Percentiles rank a stretch among this genome's conserved stretches.
phyloP scores from a whole-genome alignment of 2,888 invertebrate genomes.

The Bugulina stolonifera region DNA sequence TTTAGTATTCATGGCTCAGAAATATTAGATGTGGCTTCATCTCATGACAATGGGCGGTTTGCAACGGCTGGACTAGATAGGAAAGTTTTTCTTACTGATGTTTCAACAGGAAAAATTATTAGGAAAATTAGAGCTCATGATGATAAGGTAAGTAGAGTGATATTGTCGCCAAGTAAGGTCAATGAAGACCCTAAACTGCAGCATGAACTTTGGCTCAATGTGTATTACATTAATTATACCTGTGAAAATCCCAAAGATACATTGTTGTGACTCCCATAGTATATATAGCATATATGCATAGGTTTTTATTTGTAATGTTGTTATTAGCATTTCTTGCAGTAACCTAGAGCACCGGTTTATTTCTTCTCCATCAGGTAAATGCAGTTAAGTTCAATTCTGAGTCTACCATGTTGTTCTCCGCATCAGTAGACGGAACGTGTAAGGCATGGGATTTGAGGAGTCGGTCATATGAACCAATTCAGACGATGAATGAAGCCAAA shows the following conservation, averaged over 20 bases:
- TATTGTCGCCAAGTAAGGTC: no score
- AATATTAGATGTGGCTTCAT: slow-evolving; percentile 58
- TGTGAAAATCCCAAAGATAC: background rate
- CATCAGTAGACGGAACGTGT: slow-evolving; percentile 85
- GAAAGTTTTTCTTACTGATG: slow-evolving; percentile 91
- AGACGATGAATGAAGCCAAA: slow-evolving; percentile 82
- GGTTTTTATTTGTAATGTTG: no score
- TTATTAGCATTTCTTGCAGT: no score
- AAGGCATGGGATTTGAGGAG: slow-evolving; percentile 80
- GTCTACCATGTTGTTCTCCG: slow-evolving; percentile 82
- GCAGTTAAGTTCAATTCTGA: slow-evolving; percentile 89
- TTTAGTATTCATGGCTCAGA: slow-evolving; percentile 71
- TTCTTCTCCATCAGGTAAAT: slow-evolving; percentile 61
- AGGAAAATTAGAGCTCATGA: slow-evolving; percentile 82
- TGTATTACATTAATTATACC: background rate
- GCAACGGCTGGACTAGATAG: slow-evolving; percentile 86
- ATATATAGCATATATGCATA: no score
- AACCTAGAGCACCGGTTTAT: background rate
- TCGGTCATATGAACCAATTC: slow-evolving; percentile 66
- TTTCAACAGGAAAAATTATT: slow-evolving; percentile 78
- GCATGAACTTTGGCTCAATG: no score
- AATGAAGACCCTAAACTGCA: no score
- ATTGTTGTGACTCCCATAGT: no score
- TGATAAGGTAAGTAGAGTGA: slow-evolving; percentile 48
- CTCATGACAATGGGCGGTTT: slow-evolving; percentile 86